These are phyloP conservation scores for Apamea sordens DNA, from an alignment of 2,888 invertebrate species.

Conservation along the genomic window DNA sequence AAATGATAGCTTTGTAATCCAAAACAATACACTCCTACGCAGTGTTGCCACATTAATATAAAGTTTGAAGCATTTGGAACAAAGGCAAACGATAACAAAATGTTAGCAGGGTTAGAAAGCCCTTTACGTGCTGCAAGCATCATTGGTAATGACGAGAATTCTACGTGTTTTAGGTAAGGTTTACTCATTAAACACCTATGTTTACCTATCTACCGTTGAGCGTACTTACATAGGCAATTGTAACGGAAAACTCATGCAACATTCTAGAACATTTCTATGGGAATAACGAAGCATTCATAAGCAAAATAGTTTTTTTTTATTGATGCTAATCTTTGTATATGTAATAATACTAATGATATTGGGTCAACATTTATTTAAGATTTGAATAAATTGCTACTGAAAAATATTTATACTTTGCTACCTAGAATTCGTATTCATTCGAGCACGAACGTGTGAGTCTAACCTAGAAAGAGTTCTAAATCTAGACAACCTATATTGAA, in stretches of 20 bases:
- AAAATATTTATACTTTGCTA: constrained; percentile 16
- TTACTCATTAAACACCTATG: constrained; percentile 68
- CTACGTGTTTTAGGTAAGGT: constrained; percentile 74
- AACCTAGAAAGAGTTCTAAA: constrained; percentile 57
- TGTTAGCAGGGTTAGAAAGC: constrained; percentile 73
- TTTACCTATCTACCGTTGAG: constrained; percentile 60
- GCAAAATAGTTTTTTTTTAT: constrained; percentile 3
- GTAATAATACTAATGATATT: background rate
- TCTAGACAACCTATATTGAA: constrained; percentile 47
- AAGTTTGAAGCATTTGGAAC: constrained; percentile 54
- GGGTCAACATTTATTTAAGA: constrained; percentile 20
- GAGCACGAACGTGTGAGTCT: constrained; percentile 25
- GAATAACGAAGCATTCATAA: constrained; percentile 15
- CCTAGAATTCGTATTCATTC: constrained; percentile 22
- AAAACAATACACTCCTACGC: constrained; percentile 66
- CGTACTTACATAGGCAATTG: constrained; percentile 31
- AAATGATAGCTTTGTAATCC: constrained; percentile 60
- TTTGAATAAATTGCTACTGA: constrained; percentile 7
- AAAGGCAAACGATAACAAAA: constrained; percentile 53
- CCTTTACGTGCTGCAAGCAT: constrained; percentile 70
- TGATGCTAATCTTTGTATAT: background rate
- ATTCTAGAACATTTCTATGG: constrained; percentile 22
- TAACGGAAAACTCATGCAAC: constrained; percentile 45
- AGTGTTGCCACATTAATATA: constrained; percentile 51
- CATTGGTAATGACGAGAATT: constrained; percentile 77